Evolutionary conservation across 2,113 vertebrate species (phyloP).

Genomic region (Helogale parvula): DNA sequence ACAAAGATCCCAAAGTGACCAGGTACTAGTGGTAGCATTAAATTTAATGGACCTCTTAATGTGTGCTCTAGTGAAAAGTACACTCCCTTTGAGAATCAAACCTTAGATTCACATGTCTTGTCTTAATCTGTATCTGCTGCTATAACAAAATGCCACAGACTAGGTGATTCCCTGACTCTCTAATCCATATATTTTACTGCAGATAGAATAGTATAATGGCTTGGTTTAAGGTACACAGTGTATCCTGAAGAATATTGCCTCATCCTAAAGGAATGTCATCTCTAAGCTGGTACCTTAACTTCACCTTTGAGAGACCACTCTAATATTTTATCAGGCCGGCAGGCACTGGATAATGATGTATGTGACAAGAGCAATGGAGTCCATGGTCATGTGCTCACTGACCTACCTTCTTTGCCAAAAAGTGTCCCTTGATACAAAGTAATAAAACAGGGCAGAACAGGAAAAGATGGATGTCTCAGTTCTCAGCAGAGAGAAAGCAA

Average conservation of each 20-base stretch:
- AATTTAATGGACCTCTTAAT: neutral
- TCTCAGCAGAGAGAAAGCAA: neutral
- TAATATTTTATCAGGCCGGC: neutral
- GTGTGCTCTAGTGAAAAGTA: neutral
- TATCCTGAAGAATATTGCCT: neutral
- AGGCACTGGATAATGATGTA: neutral
- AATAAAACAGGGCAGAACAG: neutral
- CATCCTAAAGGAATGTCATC: neutral
- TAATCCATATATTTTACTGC: neutral
- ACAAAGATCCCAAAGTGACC: neutral
- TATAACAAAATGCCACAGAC: neutral
- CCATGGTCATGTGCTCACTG: neutral
- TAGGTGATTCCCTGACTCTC: neutral
- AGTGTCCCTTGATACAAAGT: neutral
- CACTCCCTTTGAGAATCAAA: neutral
- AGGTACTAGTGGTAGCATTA: neutral
- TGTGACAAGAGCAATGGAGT: neutral
- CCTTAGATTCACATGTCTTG: neutral
- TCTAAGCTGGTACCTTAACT: neutral
- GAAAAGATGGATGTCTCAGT: neutral
- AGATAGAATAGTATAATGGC: neutral
- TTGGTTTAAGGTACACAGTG: neutral
- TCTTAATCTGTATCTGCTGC: neutral
- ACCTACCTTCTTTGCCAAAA: neutral
- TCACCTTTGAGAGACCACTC: neutral